Percentiles rank a stretch among this genome's conserved stretches.
phyloP scores from a whole-genome alignment of 2,797 vertebrate genomes.

The Aselliscus stoliczkanus region DNA sequence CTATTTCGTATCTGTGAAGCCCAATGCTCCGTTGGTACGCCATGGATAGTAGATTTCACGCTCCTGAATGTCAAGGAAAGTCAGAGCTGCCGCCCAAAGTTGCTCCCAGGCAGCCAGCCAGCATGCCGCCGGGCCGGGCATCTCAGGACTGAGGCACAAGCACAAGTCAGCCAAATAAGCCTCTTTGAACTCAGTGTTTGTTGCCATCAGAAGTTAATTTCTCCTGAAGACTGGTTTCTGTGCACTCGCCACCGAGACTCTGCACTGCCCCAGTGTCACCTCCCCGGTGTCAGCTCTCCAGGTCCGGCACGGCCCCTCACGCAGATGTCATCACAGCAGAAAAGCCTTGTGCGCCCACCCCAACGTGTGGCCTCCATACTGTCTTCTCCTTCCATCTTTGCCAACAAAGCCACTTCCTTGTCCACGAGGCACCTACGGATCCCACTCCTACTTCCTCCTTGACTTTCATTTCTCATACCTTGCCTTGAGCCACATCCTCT shows the following conservation, averaged over 20 bases:
- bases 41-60: fast-evolving
- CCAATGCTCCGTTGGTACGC: fast-evolving
- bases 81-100: fast-evolving
- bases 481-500: conserved; percentile 61
- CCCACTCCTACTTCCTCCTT: conserved; percentile 43
- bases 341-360: neutral
- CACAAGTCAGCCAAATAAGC: fast-evolving
- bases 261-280: fast-evolving
- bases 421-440: conserved; percentile 28
- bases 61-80: too few relatives aligned
- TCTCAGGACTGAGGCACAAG: neutral
- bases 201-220: neutral
- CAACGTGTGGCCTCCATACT: fast-evolving
- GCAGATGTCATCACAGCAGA: neutral
- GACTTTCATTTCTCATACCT: conserved; percentile 71
- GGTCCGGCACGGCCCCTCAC: fast-evolving
- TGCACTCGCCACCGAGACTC: neutral
- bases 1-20: fast-evolving
- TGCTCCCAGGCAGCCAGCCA: neutral
- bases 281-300: neutral
- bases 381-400: conserved; percentile 38
- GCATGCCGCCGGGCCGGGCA: neutral
- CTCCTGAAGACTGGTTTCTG: fast-evolving
- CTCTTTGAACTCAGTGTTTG: neutral
- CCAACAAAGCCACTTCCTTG: conserved; percentile 69